Conservation (phyloP, 37 sponge, comb jelly and placozoan genomes). For the Aplysina aerophoba region DNA sequence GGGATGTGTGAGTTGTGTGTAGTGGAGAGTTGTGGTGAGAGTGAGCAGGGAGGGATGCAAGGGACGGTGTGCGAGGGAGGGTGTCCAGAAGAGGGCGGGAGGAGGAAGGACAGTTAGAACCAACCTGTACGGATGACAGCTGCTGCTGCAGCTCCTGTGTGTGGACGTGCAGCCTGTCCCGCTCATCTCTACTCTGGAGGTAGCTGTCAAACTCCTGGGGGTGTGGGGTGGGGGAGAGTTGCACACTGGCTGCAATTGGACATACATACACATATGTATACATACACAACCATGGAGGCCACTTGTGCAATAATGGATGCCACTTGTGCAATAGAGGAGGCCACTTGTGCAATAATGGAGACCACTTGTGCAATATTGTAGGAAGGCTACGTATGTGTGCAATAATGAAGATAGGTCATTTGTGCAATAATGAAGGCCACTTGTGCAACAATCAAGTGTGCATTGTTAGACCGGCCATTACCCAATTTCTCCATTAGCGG, state of each 20-base stretch:
- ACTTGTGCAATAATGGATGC: neutral
- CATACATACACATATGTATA: neutral
- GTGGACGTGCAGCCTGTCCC: neutral
- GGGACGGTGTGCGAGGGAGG: too few species aligned
- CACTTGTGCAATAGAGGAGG: neutral
- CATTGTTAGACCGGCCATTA: too few species aligned
- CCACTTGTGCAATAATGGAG: neutral
- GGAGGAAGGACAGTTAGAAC: too few species aligned
- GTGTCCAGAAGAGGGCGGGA: too few species aligned
- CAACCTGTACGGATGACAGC: neutral
- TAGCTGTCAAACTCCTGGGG: neutral
- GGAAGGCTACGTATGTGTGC: neutral
- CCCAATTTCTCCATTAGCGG: too few species aligned
- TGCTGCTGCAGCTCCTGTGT: constrained; percentile 14
- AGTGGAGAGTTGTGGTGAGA: too few species aligned
- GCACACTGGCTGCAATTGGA: neutral
- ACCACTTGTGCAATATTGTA: neutral
- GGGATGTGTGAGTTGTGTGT: too few species aligned
- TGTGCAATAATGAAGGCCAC: too few species aligned
- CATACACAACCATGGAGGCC: neutral
- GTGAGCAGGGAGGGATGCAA: too few species aligned
- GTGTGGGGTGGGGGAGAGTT: neutral
- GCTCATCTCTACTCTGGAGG: neutral
- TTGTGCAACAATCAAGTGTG: too few species aligned
- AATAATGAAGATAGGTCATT: too few species aligned